Evolutionary conservation across 2,888 invertebrate species (phyloP), one percentile per base, ranked within the genome.

Genomic region (Acholoe squamosa): DNA sequence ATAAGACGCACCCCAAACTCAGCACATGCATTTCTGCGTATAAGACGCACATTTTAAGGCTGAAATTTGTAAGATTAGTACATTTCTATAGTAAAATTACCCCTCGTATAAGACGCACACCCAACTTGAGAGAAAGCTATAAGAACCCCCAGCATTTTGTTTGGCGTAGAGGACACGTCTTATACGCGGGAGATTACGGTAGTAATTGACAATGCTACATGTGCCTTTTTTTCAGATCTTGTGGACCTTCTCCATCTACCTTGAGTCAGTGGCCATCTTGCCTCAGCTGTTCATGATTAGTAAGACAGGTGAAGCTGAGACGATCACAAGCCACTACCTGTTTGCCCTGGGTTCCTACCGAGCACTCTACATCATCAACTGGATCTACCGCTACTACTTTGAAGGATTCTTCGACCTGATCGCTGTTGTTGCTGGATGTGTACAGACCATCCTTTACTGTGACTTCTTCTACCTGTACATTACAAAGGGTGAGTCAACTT

Each of bases 381-480:
- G 99, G 99, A 97, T 99, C 93, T 96, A 96, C 93, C 98, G 99
- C 95, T 99, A 99, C 96, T 97, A 98, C 95, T 97, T 97, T 91
- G 99, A 99, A 95, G 97, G 97, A 92, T 98, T 98, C 96, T 98
- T 98, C 95, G 99, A 99, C 96, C 96, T 98, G 93, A 99, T 99
- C 96, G 99, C 99, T 91, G 98, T 99, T 92, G 97, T 99, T 89
- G 98, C 99, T 93, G 99, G 99, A 92, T 97, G 99, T 94, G 98
- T 99, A 91, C 99, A 99, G 96, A 99, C 99, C 84, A 98, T 99
- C 91, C 97, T 99, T 92, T 99, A 99, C 96, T 99, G 99, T 96
- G 99, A 99, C 97, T 99, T 99, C 97, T 99, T 99, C 97, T 99
- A 99, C 97, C 97, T 99, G 93, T 99, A 99, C 96, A 98, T 99